Base-by-base conservation (phyloP, 1,140 invertebrate genomes). In the Heliconius congener region DNA sequence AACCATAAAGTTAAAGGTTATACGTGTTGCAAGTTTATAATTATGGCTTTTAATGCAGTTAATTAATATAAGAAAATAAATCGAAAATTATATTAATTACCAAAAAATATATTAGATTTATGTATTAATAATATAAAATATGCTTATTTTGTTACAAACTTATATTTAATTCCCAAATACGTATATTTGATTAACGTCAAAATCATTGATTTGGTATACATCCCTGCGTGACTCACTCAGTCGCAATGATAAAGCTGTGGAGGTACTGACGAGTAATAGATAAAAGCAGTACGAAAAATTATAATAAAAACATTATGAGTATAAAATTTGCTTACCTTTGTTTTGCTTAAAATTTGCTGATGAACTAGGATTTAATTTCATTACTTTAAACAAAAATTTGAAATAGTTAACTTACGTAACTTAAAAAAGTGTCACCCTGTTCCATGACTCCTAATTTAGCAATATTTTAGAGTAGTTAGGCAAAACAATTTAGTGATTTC, bases 221-320 rank as follows among this genome's bases (percentile, higher is more conserved):
- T 52, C 71, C 13, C 27, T 74, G 77, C 57, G 77, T n/a, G 55
- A 74, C 42, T 55, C 78, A 42, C 52, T 79, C 57, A 52, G 8
- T 50, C 66, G 78, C 57, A 74, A 79, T 74, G 73, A 74, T 74
- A 74, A 74, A 30, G 52, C 70, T 52, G n/a, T 34, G 8, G 71
- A 79, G 8, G 39, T 73, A 70, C 30, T 74, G 39, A 55, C 73
- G 78, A 60, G 78, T 78, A 70, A 71, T 74, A 71, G 30, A 70
- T 73, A 79, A 74, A 74, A 57, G 55, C 57, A 27, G 50, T 46
- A 74, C 60, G 60, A 79, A 50, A 74, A 71, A 55, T 50, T 78
- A 73, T 39, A 13, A 74, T 46, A 19, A 27, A 46, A 73, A 13
- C 8, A 27, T 60, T 60, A 27, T 27, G 9, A 60, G 9, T 0